Conservation (phyloP, 2,888 invertebrate species). For the Andrena camellia region DNA sequence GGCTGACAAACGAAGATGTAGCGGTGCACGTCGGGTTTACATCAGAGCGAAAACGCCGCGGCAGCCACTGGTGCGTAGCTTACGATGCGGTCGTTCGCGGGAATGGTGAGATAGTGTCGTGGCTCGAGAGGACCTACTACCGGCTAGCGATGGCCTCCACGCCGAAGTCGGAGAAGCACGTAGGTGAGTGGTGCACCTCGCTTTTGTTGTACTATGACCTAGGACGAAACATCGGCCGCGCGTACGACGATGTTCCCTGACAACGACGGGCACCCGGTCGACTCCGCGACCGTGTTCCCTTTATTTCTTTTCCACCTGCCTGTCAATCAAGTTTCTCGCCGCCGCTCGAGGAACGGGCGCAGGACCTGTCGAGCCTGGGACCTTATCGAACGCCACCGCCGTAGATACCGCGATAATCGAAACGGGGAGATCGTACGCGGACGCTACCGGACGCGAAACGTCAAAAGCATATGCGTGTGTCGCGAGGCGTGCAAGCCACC, state of each 20-base stretch:
- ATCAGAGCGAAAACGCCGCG: slow-evolving; percentile 82
- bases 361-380: slow-evolving; percentile 2
- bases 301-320: slow-evolving; percentile 11
- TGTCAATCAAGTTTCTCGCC: slow-evolving; percentile 32
- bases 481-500: slow-evolving; percentile 53
- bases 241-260: slow-evolving; percentile 44
- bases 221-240: slow-evolving; percentile 39
- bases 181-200: slow-evolving; percentile 77
- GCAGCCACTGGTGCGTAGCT: slow-evolving; percentile 77
- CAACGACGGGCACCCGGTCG: slow-evolving; percentile 40
- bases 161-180: slow-evolving; percentile 83
- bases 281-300: neutral
- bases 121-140: slow-evolving; percentile 67
- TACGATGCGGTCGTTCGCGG: slow-evolving; percentile 77
- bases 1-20: slow-evolving; percentile 84
- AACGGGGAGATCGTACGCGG: slow-evolving; percentile 38
- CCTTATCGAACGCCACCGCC: slow-evolving; percentile 23
- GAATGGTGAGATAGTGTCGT: slow-evolving; percentile 81
- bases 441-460: slow-evolving; percentile 79
- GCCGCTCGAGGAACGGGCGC: neutral
- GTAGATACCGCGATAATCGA: slow-evolving; percentile 30
- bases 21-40: slow-evolving; percentile 83
- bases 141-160: slow-evolving; percentile 81
- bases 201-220: slow-evolving; percentile 56
- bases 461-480: slow-evolving; percentile 79